A percentile compares a stretch with the other conserved stretches of the same genome.
Conservation (phyloP, 2,888 invertebrate species). For the Odontomyia ornata region DNA sequence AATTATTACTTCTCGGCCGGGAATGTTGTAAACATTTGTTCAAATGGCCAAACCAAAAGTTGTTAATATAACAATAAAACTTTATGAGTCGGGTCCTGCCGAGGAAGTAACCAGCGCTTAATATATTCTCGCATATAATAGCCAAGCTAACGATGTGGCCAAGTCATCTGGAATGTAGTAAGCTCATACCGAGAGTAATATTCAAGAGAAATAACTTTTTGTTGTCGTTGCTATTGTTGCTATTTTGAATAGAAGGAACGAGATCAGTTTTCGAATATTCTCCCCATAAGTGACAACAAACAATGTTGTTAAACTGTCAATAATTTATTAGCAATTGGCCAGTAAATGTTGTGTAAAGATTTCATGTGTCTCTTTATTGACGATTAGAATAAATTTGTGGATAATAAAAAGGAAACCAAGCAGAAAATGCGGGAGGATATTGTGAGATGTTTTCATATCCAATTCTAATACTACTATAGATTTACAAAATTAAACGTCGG, state of each 20-base stretch:
- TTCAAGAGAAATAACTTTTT: too few species aligned
- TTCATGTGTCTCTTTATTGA: not conserved
- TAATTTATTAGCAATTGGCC: slow-evolving; percentile 1
- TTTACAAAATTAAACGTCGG: too few species aligned
- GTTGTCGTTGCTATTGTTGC: too few species aligned
- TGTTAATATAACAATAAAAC: slow-evolving; percentile 12
- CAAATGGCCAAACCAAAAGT: not conserved
- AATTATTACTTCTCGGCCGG: not conserved
- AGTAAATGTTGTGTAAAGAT: slow-evolving; percentile 17
- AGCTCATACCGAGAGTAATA: not conserved
- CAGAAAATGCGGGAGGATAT: slow-evolving; percentile 10
- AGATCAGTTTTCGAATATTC: too few species aligned
- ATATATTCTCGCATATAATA: not conserved
- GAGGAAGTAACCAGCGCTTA: not conserved
- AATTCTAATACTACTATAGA: too few species aligned
- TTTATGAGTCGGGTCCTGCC: not conserved
- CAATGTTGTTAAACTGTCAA: not conserved
- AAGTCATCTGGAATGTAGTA: not conserved
- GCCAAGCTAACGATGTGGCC: not conserved
- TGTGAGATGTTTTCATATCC: too few species aligned
- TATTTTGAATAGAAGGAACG: too few species aligned
- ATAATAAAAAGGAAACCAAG: slow-evolving; percentile 3
- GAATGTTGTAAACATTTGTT: slow-evolving; percentile 9
- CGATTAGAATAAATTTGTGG: slow-evolving; percentile 16
- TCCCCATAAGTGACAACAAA: too few species aligned